Evolutionary conservation across 2,888 invertebrate species (phyloP).

Genomic region (Mimumesa dahlbomi): DNA sequence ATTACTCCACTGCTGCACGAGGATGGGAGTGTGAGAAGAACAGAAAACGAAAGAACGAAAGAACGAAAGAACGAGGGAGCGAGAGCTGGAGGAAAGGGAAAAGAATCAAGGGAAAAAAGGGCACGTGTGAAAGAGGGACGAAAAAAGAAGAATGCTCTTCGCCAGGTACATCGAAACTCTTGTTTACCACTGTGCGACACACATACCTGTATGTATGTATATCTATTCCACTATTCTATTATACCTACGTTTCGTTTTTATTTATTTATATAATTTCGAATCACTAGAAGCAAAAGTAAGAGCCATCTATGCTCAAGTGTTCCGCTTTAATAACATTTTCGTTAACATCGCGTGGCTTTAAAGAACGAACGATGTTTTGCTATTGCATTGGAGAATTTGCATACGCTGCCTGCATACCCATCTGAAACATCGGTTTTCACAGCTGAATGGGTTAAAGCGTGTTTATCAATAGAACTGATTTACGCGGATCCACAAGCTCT

Average conservation of each 20-base stretch:
- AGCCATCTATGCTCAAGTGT: no score
- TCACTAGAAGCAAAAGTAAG: no score
- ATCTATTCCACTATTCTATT: not conserved
- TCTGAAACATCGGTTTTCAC: conserved; percentile 1
- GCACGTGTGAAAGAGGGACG: conserved; percentile 37
- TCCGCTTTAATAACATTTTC: no score
- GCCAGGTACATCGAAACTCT: conserved; percentile 52
- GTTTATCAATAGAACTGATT: conserved; percentile 39
- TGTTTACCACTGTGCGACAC: conserved; percentile 45
- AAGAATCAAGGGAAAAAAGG: conserved; percentile 10
- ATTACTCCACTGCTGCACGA: conserved; percentile 70
- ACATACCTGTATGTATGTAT: conserved; percentile 5
- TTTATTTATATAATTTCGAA: no score
- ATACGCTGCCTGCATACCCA: no score
- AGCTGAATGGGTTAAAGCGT: conserved; percentile 13
- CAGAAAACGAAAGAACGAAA: conserved; percentile 22
- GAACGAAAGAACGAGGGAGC: not conserved
- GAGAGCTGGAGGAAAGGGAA: conserved; percentile 15
- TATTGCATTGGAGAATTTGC: no score
- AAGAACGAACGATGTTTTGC: no score
- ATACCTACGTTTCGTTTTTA: not conserved
- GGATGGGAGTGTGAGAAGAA: conserved; percentile 49
- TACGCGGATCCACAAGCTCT: conserved; percentile 41
- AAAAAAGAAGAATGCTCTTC: conserved; percentile 24
- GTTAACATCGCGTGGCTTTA: no score